Conservation (phyloP, 2,888 invertebrate species). For the Gymnosoma rotundatum region DNA sequence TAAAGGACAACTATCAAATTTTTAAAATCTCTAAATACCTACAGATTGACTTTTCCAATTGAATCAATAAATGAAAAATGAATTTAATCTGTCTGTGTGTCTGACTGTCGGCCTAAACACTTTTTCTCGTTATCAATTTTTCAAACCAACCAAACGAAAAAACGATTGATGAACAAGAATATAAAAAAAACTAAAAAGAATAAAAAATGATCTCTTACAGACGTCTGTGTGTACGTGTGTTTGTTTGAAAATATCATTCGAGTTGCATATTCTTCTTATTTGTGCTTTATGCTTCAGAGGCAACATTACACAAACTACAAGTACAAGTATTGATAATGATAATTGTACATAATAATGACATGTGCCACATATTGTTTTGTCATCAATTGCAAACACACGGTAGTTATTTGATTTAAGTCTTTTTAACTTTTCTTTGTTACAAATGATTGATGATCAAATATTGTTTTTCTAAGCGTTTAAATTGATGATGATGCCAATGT, state of each 20-base stretch:
- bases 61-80: slow-evolving; percentile 61
- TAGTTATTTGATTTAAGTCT: slow-evolving; percentile 57
- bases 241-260: slow-evolving; percentile 23
- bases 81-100: slow-evolving; percentile 7
- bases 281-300: slow-evolving; percentile 13
- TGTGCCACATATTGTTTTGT: slow-evolving; percentile 70
- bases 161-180: slow-evolving; percentile 41
- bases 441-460: slow-evolving; percentile 64
- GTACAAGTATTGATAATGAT: slow-evolving; percentile 1
- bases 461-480: slow-evolving; percentile 10
- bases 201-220: slow-evolving; percentile 46
- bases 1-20: not conserved
- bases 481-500: slow-evolving; percentile 31
- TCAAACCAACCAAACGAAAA: not conserved
- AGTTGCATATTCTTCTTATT: slow-evolving; percentile 24
- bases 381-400: slow-evolving; percentile 64
- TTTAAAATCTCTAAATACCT: not conserved
- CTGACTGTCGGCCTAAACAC: not conserved
- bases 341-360: slow-evolving; percentile 47
- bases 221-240: not conserved
- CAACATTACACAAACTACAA: not conserved
- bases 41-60: slow-evolving; percentile 5
- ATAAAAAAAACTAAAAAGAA: not conserved
- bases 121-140: slow-evolving; percentile 20
- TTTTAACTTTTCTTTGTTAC: slow-evolving; percentile 39